phyloP scores from a whole-genome alignment of 37 sponge, comb jelly and placozoan genomes.

The Chondrosia reniformis region DNA sequence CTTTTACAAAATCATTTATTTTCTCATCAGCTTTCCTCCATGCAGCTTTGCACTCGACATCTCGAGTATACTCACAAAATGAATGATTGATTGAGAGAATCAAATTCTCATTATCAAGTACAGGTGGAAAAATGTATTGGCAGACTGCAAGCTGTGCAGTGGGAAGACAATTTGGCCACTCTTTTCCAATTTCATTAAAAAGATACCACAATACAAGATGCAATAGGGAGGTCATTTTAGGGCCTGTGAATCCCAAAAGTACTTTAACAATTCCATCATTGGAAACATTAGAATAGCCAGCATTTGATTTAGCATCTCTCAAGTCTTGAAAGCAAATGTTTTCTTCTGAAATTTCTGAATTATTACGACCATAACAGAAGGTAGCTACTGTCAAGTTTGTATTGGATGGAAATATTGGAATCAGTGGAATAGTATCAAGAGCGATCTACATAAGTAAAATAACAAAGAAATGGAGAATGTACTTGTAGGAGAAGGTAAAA shows the following conservation, averaged over 20 bases:
- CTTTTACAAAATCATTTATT: not conserved
- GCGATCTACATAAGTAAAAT: too few species aligned
- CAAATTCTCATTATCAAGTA: not conserved
- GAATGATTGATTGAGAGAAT: not conserved
- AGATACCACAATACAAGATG: not conserved
- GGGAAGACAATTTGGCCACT: not conserved
- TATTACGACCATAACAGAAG: constrained; percentile 2
- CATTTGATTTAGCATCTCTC: not conserved
- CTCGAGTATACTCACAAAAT: not conserved
- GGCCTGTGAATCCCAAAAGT: not conserved
- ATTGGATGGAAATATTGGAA: not conserved
- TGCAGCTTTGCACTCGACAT: not conserved
- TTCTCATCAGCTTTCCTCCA: not conserved
- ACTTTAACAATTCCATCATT: not conserved
- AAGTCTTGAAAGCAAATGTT: not conserved
- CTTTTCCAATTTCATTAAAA: not conserved
- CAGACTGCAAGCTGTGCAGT: not conserved
- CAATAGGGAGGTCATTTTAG: not conserved
- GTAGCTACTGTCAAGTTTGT: not conserved
- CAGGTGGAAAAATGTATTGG: not conserved
- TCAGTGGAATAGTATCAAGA: not conserved
- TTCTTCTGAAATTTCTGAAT: not conserved
- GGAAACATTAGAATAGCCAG: not conserved
- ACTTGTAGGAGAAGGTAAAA: too few species aligned
- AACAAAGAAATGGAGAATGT: too few species aligned